These are phyloP conservation scores for Diarsia rubi DNA, from an alignment of 2,888 invertebrate genomes.

Conservation along the genomic window DNA sequence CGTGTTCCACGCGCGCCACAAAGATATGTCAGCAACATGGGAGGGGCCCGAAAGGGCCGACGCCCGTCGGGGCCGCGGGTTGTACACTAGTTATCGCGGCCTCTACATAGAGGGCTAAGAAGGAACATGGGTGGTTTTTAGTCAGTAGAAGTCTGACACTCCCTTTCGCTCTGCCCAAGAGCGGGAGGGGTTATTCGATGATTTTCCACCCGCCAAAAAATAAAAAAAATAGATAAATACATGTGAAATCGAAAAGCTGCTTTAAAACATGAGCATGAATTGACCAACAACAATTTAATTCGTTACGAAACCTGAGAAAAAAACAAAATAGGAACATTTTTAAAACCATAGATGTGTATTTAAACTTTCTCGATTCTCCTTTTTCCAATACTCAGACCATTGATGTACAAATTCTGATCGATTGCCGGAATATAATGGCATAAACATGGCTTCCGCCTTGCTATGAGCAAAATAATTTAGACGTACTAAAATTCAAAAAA, in stretches of 20 bases:
- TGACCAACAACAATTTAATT: too few relatives aligned
- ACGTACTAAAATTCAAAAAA: constrained; percentile 10
- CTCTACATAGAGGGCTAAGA: too few relatives aligned
- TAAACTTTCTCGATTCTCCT: not conserved
- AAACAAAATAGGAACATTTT: not conserved
- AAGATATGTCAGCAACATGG: too few relatives aligned
- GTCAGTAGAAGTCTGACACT: too few relatives aligned
- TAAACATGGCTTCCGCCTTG: constrained; percentile 29
- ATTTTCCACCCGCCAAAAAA: too few relatives aligned
- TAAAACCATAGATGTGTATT: not conserved
- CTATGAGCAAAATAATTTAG: constrained; percentile 15
- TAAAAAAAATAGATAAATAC: not conserved
- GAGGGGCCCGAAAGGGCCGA: too few relatives aligned
- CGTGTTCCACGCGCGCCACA: too few relatives aligned
- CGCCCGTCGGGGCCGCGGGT: too few relatives aligned
- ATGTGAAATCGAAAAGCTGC: not conserved
- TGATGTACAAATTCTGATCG: not conserved
- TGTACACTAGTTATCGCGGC: too few relatives aligned
- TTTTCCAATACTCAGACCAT: not conserved
- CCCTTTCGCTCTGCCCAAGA: too few relatives aligned
- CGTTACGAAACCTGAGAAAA: not conserved
- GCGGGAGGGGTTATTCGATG: too few relatives aligned
- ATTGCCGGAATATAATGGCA: constrained; percentile 12
- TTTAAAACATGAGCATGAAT: not conserved
- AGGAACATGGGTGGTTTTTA: too few relatives aligned